Base-by-base conservation (phyloP, 1,140 invertebrate species). In the Melanaphis sacchari region DNA sequence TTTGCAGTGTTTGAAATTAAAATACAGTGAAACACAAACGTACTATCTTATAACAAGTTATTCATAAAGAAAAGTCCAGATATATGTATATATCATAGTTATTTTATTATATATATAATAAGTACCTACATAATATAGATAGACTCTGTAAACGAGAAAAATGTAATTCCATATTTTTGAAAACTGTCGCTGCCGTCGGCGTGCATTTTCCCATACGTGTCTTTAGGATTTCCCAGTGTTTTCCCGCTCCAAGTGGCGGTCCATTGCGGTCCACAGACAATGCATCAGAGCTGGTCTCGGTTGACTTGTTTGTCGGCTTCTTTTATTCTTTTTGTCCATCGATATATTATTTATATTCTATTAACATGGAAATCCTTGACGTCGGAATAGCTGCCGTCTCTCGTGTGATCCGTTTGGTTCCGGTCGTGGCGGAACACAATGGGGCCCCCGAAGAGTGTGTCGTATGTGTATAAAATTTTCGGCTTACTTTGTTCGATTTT, bases 271-370 rank as follows among this genome's bases (percentile, higher is more conserved):
- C 88, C 49, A 54, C 88, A 84, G 91, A 92, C 91, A 92, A 92
- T 92, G 76, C 91, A 92, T 46, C 49, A 52, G 52, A 89, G 88
- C 36, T 46, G 91, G 91, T 92, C 91, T 92, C 91, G 91, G 91
- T 92, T 92, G 91, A 92, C 76, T 92, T 82, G 91, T 92, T 92
- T 92, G 91, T 92, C 91, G 91, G 91, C 91, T 92, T 92, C 91
- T 92, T 66, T 92, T 91, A 91, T 92, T 92, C 91, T 92, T 92
- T 92, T 92, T 92, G 91, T 92, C 91, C 91, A 92, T 92, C 91
- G 91, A 92, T 92, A 92, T 92, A 92, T 92, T 92, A 92, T 92
- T 92, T 92, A 92, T 92, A 92, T 92, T 92, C 91, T 92, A 92
- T 92, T 92, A 92, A 92, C 91, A 92, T 92, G 91, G 66, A 92